Base-by-base conservation (phyloP, 2,888 invertebrate genomes). In the Amphipoea lucens region DNA sequence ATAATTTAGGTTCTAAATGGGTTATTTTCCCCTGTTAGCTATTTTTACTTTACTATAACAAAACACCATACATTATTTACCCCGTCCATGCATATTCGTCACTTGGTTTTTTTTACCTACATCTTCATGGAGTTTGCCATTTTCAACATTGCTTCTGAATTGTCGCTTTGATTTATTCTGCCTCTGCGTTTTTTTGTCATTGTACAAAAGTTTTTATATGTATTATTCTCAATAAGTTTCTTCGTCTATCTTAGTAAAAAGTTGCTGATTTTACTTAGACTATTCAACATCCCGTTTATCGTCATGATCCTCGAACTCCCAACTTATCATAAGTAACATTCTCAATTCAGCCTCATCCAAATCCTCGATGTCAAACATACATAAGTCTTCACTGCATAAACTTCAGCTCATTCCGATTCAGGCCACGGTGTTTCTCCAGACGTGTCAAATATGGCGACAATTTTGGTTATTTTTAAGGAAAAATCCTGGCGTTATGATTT, bases 391-490 rank as follows among this genome's bases (percentile, higher is more conserved):
- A 67, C 57, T 51, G 74, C 71, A 86, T 87, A 80, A 82, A 81
- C 65, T 89, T 84, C 70, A 68, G 70, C 91, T 92, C 90, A 91
- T 94, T 94, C 76, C 72, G 81, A 94, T 93, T 91, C 93, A 78
- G 67, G 65, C 80, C 84, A 81, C 89, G 89, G 85, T 88, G 20
- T 70, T 74, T 45, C 84, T 85, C 69, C 86, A 89, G 89, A 92
- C 93, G 92, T 93, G 93, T 92, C 92, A 91, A 93, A 93, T 92
- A 92, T 91, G 85, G 90, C 88, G 82, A 84, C 86, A 90, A 88
- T 91, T 91, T 91, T 88, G 79, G 79, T 90, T 85, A 89, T 87
- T 91, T 91, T 87, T 87, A 76, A 83, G 89, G 90, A 87, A 92
- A 82, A 91, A 90, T 87, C 62, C 83, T 89, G 80, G 72, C 72